Evolutionary conservation across 2,797 vertebrate genomes (phyloP), one percentile per base, ranked within the genome.

Genomic region (Centropyge bicolor): DNA sequence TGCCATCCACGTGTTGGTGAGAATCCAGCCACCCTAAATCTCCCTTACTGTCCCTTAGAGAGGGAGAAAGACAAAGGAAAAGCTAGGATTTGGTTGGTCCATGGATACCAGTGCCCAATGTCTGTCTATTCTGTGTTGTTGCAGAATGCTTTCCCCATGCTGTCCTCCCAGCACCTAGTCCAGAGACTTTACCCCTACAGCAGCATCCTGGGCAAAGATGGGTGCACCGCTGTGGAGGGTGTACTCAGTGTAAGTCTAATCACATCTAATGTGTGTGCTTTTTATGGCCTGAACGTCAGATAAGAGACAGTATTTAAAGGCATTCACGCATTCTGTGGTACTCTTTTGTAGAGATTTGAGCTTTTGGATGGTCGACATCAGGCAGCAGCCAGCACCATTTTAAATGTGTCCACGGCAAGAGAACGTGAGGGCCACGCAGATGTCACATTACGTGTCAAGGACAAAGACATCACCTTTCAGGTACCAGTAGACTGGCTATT

Each of bases 141-240:
- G 90, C 92, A 99, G 98, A 93, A 98, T 82, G 85, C 89, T 31
- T 97, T 98, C 84, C 97, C 98, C 77, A 96, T 93, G 96, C 94
- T 98, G 94, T 96, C 98, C 70, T 78, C 94, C 46, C 96, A 97
- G 72, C 94, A 94, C 74, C 81, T 96, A 11, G 69, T 99, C 76
- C 95, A 96, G 35, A 95, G 97, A 71, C 96, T 99, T 75, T 99
- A 99, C 90, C 98, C 98, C 0, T 98, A 97, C 76, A 85, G 91
- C 60, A 74, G 96, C 89, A 95, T 99, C 85, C 86, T 99, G 87
- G 96, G 96, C 38, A 97, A 95, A n/a, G 98, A 99, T 54, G 98
- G 98, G 19, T 93, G 82, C 79, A 95, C 91, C 10, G 97, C 98
- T 7, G 97, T 99, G 35, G 95, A 97, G 89, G 96, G 94, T 10